These are phyloP conservation scores for Xiphophorus birchmanni DNA, from an alignment of 2,797 vertebrate genomes.

Conservation along the genomic window DNA sequence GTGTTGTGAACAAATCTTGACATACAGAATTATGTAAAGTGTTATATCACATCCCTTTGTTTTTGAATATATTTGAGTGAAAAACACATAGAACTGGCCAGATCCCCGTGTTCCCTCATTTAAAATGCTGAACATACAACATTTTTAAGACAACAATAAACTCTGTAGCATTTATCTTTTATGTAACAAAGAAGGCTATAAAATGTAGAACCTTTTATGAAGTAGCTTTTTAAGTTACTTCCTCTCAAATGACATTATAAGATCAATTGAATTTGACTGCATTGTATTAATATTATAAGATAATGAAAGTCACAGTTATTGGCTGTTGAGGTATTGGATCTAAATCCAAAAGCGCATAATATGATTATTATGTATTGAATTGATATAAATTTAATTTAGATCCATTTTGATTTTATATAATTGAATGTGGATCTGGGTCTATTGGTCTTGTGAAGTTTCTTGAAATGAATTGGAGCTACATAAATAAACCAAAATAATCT, in stretches of 20 bases:
- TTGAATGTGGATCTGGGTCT: background rate
- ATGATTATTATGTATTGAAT: background rate
- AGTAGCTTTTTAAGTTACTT: background rate
- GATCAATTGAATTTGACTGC: background rate
- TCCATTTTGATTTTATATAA: background rate
- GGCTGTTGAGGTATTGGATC: background rate
- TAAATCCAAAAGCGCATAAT: background rate
- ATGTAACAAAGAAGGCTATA: background rate
- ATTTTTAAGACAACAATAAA: background rate
- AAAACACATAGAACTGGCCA: background rate
- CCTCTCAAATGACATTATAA: background rate
- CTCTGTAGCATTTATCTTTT: background rate
- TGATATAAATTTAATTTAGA: background rate
- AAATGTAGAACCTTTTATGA: background rate
- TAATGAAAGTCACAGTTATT: background rate
- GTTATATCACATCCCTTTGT: background rate
- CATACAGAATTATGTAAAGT: background rate
- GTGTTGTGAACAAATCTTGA: background rate
- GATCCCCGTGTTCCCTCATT: background rate
- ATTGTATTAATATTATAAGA: background rate
- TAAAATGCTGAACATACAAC: background rate
- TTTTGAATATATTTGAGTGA: background rate
- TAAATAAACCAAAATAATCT: background rate
- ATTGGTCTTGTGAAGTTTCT: background rate
- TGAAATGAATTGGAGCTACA: background rate